Conservation (phyloP, 2,113 vertebrate genomes). For the Rhagologus leucostigma region DNA sequence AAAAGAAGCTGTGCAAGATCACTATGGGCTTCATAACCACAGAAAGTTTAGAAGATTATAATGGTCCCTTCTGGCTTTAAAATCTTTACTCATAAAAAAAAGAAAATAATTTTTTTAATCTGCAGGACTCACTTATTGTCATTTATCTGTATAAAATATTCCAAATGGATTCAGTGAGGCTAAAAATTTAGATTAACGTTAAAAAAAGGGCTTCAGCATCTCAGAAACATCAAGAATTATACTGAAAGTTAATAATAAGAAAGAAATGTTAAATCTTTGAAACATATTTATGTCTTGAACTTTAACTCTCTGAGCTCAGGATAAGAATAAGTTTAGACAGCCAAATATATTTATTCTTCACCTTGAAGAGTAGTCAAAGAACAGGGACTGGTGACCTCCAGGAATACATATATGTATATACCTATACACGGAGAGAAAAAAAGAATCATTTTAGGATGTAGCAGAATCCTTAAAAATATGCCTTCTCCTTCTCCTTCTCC, state of each 20-base stretch:
- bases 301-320: background rate
- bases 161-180: background rate
- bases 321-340: background rate
- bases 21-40: background rate
- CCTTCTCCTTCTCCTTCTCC: fast-evolving
- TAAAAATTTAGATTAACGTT: background rate
- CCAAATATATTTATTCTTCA: background rate
- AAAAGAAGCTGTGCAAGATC: background rate
- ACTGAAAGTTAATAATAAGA: background rate
- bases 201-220: background rate
- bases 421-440: background rate
- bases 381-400: background rate
- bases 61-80: background rate
- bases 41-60: background rate
- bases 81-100: background rate
- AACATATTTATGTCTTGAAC: background rate
- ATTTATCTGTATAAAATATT: background rate
- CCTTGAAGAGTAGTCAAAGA: background rate
- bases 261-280: background rate
- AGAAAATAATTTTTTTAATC: background rate
- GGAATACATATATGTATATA: background rate
- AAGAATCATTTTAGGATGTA: background rate
- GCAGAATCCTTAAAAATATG: background rate
- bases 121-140: background rate
- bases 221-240: background rate